Conservation (phyloP, 2,797 vertebrate genomes). For the Myotis vivesi region DNA sequence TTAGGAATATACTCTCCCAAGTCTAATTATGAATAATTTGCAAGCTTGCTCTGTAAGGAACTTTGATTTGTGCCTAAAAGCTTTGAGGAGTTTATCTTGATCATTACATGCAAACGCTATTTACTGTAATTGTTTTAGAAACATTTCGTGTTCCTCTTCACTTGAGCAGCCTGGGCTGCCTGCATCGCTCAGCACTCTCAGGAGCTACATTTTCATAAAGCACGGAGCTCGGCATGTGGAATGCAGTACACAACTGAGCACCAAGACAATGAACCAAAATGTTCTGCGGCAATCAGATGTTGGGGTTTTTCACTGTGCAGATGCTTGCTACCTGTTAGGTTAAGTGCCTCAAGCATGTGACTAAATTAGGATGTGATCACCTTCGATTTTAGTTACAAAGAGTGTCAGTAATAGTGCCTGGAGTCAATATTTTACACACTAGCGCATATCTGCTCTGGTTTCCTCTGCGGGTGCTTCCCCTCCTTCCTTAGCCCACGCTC, state of each 20-base stretch:
- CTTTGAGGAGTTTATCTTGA: slow-evolving; percentile 59
- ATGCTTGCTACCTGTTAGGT: slow-evolving; percentile 73
- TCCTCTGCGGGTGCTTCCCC: slow-evolving; percentile 17
- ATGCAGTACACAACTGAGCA: background rate
- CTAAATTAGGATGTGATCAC: slow-evolving; percentile 77
- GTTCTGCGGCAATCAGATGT: slow-evolving; percentile 49
- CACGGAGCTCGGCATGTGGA: slow-evolving; percentile 67
- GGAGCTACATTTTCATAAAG: slow-evolving; percentile 33
- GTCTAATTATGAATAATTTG: slow-evolving; percentile 75
- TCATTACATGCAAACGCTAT: background rate
- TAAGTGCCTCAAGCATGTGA: slow-evolving; percentile 75
- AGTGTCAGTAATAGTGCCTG: slow-evolving; percentile 71
- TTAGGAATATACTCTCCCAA: slow-evolving; percentile 66
- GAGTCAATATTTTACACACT: slow-evolving; percentile 70
- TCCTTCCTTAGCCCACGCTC: slow-evolving; percentile 41
- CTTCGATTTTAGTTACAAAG: slow-evolving; percentile 78
- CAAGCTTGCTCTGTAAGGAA: slow-evolving; percentile 66
- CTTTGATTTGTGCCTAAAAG: slow-evolving; percentile 70
- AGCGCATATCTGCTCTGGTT: background rate
- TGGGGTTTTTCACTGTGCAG: slow-evolving; percentile 57
- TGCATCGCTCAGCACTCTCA: slow-evolving; percentile 56
- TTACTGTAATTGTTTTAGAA: slow-evolving; percentile 54
- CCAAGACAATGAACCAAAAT: slow-evolving; percentile 50
- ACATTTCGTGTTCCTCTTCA: slow-evolving; percentile 24
- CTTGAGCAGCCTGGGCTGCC: background rate